Base-by-base conservation (phyloP, 2,888 invertebrate genomes). In the Cephus spinipes region DNA sequence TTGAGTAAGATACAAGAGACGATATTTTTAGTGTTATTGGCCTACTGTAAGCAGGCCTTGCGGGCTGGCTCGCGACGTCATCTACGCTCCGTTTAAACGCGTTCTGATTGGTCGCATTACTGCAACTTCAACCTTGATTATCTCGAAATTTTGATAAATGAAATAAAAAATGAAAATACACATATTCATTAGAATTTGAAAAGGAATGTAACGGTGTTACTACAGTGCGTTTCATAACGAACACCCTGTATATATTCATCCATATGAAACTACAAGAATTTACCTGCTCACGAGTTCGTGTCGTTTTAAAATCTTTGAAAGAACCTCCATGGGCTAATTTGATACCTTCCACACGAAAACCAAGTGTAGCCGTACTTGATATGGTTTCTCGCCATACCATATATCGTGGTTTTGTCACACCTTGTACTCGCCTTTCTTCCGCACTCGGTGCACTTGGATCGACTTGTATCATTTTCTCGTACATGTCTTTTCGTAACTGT, bases 341-440 rank as follows among this genome's bases (percentile, higher is more conserved):
- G 82, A 97, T 96, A 32, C 98, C 99, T 92, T 99, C 99, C 90
- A 99, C 97, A 87, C 99, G 94, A 92, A 99, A 99, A 77, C 99
- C 99, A 75, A 99, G 94, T 0, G 97, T 97, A 0, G 98, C 96
- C n/a, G 99, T 98, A 69, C 98, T 98, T 76, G 98, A 98, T 87
- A 98, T 98, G 12, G 98, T 97, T 92, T 99, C 99, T 77, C 99
- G 93, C 97, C 98, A 98, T 73, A 98, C 94, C 97, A 97, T 97
- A 92, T 98, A 97, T 30, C 99, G 94, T 0, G 98, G 97, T 92
- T 98, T 98, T 4, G 98, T 98, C 1, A 98, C 97, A 31, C 97
- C 98, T 92, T 97, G 96, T 85, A 97, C 94, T 83, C 95, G 93
- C 87, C 97, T 96, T 91, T 98, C 98, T 90, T 98, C 98, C 76